Percentiles rank a stretch among this genome's conserved stretches.
Evolutionary conservation across 2,888 invertebrate genomes (phyloP).

Genomic region (Taphrorychus bicolor): DNA sequence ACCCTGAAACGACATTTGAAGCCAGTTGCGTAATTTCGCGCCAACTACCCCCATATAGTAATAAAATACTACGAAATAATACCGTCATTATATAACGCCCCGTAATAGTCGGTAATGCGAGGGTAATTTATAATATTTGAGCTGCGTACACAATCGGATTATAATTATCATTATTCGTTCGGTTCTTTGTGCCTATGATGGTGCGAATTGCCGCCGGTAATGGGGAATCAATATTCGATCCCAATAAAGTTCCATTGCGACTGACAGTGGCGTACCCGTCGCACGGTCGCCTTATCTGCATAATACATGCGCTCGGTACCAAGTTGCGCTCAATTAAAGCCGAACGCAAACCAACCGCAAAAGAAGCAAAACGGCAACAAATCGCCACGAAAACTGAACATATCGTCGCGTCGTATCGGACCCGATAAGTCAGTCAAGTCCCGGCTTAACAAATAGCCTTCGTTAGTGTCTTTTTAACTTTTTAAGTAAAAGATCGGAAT

Average conservation of each 20-base stretch:
- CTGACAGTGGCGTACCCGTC: slow-evolving; percentile 21
- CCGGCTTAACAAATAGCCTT: slow-evolving; percentile 37
- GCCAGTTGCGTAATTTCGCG: too few relatives aligned
- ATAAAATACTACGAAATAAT: slow-evolving; percentile 44
- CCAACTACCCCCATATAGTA: not conserved
- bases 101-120: slow-evolving; percentile 49
- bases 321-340: slow-evolving; percentile 5
- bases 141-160: slow-evolving; percentile 51
- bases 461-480: slow-evolving; percentile 35
- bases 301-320: slow-evolving; percentile 7
- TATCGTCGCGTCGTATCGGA: slow-evolving; percentile 27
- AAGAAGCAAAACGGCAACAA: slow-evolving; percentile 12
- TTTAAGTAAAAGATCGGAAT: slow-evolving; percentile 39
- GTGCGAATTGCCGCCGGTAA: slow-evolving; percentile 47
- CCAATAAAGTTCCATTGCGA: slow-evolving; percentile 45
- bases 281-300: slow-evolving; percentile 2
- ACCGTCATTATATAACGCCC: slow-evolving; percentile 51
- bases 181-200: slow-evolving; percentile 48
- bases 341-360: slow-evolving; percentile 2
- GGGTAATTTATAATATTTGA: slow-evolving; percentile 52
- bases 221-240: slow-evolving; percentile 54
- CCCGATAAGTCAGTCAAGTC: slow-evolving; percentile 31
- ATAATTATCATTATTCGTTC: slow-evolving; percentile 47
- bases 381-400: slow-evolving; percentile 20
- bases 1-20: too few relatives aligned